Percentiles rank a stretch among this genome's conserved stretches.
phyloP scores from a whole-genome alignment of 2,113 vertebrate species.

The Antennarius striatus region DNA sequence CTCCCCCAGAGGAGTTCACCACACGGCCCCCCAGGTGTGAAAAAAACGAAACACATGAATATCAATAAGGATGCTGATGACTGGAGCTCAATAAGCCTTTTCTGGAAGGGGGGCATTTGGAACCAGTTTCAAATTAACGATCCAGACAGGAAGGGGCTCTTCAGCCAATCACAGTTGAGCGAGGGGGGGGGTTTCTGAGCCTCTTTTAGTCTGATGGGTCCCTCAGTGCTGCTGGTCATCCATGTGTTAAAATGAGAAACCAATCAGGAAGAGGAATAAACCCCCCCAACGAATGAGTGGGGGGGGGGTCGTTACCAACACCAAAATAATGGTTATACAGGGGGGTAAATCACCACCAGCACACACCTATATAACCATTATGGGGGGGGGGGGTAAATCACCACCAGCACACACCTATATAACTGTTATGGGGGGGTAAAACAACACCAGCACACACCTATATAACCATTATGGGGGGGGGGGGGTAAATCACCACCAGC shows the following conservation, averaged over 20 bases:
- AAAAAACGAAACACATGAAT: conserved; percentile 51
- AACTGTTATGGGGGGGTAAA: too few relatives aligned
- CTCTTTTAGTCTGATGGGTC: conserved; percentile 49
- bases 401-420: too few relatives aligned
- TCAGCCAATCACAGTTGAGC: conserved; percentile 28
- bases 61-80: conserved; percentile 59
- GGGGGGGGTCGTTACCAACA: too few relatives aligned
- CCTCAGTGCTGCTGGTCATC: conserved; percentile 62
- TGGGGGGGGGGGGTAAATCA: too few relatives aligned
- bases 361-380: too few relatives aligned
- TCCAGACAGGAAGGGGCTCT: conserved; percentile 18
- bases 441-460: too few relatives aligned
- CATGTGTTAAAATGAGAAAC: conserved; percentile 70
- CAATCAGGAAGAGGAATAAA: conserved; percentile 17
- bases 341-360: too few relatives aligned
- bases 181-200: conserved; percentile 20
- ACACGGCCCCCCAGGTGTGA: conserved; percentile 55
- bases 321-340: too few relatives aligned
- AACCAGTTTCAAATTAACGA: conserved; percentile 61
- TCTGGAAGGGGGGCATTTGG: conserved; percentile 50
- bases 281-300: too few relatives aligned
- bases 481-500: too few relatives aligned
- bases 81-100: conserved; percentile 34
- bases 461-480: too few relatives aligned
- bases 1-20: not conserved